Base-by-base conservation (phyloP, 1,140 invertebrate species). In the Bombus breviceps region DNA sequence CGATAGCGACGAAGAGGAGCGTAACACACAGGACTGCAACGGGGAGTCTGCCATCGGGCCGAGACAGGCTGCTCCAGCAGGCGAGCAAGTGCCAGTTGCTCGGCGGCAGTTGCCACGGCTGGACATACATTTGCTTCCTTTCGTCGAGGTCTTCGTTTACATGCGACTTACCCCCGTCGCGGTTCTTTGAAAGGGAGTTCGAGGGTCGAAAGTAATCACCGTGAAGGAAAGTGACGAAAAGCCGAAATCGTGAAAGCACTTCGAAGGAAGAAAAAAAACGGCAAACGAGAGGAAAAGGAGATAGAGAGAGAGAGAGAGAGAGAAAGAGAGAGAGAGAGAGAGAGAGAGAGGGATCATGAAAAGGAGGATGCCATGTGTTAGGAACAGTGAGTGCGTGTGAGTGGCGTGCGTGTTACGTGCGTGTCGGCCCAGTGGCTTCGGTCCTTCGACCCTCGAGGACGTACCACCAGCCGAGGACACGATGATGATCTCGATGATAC, bases 71-170 rank as follows among this genome's bases (percentile, higher is more conserved):
- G 76, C 79, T 88, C 82, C 89, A 82, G 86, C 88, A 62, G 85
- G 34, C 86, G 72, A 84, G 72, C 82, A 90, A 90, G 86, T 90
- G 86, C 79, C 92, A 94, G 93, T 94, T 92, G 93, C 89, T 93
- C 88, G 81, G 86, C 92, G 88, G 93, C 92, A 90, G 89, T 94
- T 91, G 92, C 89, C 90, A 91, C 92, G 92, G 89, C 84, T 91
- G 88, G 87, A 89, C 89, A 84, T 69, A 66, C 74, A 57, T 74
- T 69, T 32, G 78, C 84, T 59, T 81, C 59, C 69, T 81, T 85
- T 59, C 34, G 5, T 68, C 43, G 62, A 39, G 47, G 69, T 37
- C 28, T 47, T 53, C 71, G 34, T 53, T 43, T 37, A 41, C 57
- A 39, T 25, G 76, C 22, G 10, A 3, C 39, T 64, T 80, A 79